Conservation (phyloP, 1,140 invertebrate genomes). For the Trichomalopsis sarcophagae region DNA sequence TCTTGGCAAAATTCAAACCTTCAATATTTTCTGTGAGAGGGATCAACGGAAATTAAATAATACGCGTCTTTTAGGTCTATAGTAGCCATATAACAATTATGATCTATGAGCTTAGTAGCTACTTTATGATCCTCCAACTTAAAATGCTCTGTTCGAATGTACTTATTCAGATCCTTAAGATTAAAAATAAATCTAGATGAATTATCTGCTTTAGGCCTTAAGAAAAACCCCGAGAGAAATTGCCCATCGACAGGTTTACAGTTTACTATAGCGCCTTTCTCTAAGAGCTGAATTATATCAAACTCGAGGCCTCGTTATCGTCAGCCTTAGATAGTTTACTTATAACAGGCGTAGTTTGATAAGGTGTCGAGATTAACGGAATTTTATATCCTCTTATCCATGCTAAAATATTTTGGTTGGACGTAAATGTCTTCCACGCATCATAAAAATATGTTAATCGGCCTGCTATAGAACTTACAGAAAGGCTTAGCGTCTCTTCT, state of each 20-base stretch:
- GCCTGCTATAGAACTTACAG: too few species aligned
- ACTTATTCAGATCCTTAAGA: conserved; percentile 41
- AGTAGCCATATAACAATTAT: neutral
- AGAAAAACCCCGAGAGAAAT: conserved; percentile 40
- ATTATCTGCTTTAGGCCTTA: conserved; percentile 13
- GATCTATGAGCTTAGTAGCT: neutral
- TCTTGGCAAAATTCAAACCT: neutral
- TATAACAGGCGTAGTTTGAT: too few species aligned
- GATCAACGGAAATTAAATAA: neutral
- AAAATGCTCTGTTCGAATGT: conserved; percentile 24
- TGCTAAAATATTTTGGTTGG: too few species aligned
- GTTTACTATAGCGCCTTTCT: conserved; percentile 27
- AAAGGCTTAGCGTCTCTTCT: too few species aligned
- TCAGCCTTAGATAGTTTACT: too few species aligned
- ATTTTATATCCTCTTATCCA: too few species aligned
- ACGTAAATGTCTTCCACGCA: too few species aligned
- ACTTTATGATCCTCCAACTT: conserved; percentile 44
- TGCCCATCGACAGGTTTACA: neutral
- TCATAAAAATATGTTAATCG: too few species aligned
- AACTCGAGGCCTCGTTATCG: neutral
- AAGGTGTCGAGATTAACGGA: too few species aligned
- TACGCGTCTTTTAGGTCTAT: too few species aligned
- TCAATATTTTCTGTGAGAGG: conserved; percentile 7
- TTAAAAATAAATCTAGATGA: conserved; percentile 26
- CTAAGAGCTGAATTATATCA: neutral